Conservation (phyloP, 2,888 invertebrate species). For the Lydus trimaculatus region DNA sequence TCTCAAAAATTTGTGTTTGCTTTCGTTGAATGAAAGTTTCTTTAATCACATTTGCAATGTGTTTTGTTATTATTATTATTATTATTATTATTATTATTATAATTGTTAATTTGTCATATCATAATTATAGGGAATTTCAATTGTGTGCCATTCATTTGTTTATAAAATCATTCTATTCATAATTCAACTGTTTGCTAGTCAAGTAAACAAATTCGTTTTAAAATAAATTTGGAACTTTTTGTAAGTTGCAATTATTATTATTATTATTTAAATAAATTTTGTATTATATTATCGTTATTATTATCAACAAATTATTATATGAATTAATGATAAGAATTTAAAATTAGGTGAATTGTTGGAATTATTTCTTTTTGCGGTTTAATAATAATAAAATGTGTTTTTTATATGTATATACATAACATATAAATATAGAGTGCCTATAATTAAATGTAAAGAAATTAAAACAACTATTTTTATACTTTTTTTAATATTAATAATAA, state of each 20-base stretch:
- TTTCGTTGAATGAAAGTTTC: constrained; percentile 19
- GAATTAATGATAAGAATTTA: too few relatives aligned
- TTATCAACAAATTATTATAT: neutral
- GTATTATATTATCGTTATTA: neutral
- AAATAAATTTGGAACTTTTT: too few relatives aligned
- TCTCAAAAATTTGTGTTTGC: constrained; percentile 7
- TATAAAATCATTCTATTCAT: too few relatives aligned
- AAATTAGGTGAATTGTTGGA: too few relatives aligned
- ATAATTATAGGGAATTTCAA: neutral
- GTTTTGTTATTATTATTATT: constrained; percentile 21
- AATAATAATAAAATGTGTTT: neutral
- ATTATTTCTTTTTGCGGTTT: neutral
- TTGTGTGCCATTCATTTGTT: constrained; percentile 15
- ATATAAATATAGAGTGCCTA: constrained; percentile 22
- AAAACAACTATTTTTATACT: constrained; percentile 50
- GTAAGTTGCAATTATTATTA: neutral
- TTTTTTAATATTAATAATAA: constrained; percentile 51
- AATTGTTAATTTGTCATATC: constrained; percentile 14
- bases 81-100: constrained; percentile 15
- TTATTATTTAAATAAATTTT: neutral
- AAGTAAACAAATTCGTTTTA: neutral
- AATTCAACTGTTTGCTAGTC: neutral
- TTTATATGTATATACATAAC: too few relatives aligned
- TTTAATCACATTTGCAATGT: constrained; percentile 26
- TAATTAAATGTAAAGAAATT: constrained; percentile 31